Percentiles rank a stretch among this genome's conserved stretches.
Evolutionary conservation across 2,113 vertebrate genomes (phyloP).

Genomic region (Gymnarchus niloticus): DNA sequence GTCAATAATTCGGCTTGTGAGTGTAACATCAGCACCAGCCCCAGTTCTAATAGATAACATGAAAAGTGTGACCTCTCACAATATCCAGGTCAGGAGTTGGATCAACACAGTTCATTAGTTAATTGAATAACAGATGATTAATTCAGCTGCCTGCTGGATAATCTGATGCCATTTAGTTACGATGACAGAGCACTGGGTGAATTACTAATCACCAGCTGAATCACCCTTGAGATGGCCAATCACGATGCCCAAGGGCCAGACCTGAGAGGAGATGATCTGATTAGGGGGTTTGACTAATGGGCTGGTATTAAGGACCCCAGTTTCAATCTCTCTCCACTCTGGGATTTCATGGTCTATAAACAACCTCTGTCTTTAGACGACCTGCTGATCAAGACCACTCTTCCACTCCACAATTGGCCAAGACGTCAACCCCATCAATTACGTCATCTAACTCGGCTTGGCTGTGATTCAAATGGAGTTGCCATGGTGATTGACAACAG

Average conservation of each 20-base stretch:
- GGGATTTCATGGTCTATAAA: not conserved
- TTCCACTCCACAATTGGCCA: not conserved
- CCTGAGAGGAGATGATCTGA: not conserved
- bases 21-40: constrained; percentile 14
- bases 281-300: not conserved
- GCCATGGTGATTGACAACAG: not conserved
- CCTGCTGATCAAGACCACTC: not conserved
- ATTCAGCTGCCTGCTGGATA: not conserved
- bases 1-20: constrained; percentile 22
- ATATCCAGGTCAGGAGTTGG: not conserved
- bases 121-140: constrained; percentile 13
- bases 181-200: not conserved
- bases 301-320: not conserved
- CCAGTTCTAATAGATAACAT: constrained; percentile 1
- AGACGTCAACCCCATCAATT: not conserved
- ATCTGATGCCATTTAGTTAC: not conserved
- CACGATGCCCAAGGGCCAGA: too few relatives aligned
- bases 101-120: constrained; percentile 9
- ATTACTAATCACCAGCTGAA: not conserved
- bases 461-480: not conserved
- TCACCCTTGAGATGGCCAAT: not conserved
- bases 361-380: not conserved
- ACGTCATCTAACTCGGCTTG: not conserved
- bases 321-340: not conserved
- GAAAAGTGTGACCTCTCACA: constrained; percentile 23